Evolutionary conservation across 2,113 vertebrate genomes (phyloP).

Genomic region (Hyla sarda): DNA sequence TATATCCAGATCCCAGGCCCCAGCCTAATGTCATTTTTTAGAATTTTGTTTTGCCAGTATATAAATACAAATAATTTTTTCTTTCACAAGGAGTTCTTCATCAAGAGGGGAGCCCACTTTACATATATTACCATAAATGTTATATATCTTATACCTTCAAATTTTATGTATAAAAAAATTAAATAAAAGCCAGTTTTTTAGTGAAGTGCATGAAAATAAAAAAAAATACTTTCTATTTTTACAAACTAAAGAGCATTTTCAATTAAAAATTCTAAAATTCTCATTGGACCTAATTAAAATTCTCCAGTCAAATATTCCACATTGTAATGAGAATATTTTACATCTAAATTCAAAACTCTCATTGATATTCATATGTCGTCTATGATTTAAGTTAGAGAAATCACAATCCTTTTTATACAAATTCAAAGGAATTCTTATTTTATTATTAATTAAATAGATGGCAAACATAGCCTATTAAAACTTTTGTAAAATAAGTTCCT

Average conservation of each 20-base stretch:
- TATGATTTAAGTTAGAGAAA: conserved; percentile 10
- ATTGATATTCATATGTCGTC: conserved; percentile 44
- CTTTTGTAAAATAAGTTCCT: not conserved
- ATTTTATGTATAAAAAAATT: no score
- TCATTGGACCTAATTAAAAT: conserved; percentile 44
- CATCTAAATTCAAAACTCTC: not conserved
- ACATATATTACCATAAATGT: no score
- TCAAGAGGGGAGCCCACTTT: no score
- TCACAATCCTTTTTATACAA: conserved; percentile 16
- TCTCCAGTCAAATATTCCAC: conserved; percentile 21
- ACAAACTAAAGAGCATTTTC: not conserved
- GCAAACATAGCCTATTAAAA: not conserved
- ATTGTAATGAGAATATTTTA: conserved; percentile 22
- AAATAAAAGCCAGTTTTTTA: no score
- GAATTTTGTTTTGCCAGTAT: no score
- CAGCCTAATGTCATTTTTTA: no score
- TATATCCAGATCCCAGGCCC: no score
- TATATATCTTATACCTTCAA: not conserved
- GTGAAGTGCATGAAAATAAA: not conserved
- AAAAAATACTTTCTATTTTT: not conserved
- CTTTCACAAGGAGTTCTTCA: no score
- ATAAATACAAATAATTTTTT: no score
- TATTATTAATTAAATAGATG: not conserved
- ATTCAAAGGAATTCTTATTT: not conserved
- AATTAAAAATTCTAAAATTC: not conserved